Evolutionary conservation across 2,113 vertebrate genomes (phyloP).

Genomic region (Hippocampus abdominalis): DNA sequence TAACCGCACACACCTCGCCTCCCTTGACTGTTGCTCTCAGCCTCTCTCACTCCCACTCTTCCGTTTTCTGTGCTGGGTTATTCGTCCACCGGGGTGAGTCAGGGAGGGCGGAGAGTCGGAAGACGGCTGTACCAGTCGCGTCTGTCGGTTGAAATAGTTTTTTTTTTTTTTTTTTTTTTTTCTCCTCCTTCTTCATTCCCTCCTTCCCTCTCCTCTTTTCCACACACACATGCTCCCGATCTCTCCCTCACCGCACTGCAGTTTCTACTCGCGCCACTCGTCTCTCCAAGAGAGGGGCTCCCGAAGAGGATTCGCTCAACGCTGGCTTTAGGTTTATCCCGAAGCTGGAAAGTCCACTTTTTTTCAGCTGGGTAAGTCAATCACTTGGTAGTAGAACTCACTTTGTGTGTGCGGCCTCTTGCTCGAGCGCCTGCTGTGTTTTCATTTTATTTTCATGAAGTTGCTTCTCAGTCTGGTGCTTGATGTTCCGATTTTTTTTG

Average conservation of each 20-base stretch:
- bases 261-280: constrained; percentile 4
- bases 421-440: neutral
- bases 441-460: neutral
- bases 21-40: constrained; percentile 5
- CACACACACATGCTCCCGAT: neutral
- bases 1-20: neutral
- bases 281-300: constrained; percentile 6
- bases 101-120: constrained; percentile 73
- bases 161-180: no score
- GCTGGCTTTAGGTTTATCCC: constrained; percentile 18
- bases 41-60: constrained; percentile 41
- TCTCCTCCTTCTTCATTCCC: constrained; percentile 19
- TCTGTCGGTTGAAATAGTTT: constrained; percentile 59
- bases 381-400: neutral
- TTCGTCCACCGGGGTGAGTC: constrained; percentile 75
- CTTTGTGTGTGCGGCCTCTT: neutral
- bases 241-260: constrained; percentile 10
- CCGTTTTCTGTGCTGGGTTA: constrained; percentile 63
- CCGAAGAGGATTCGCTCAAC: constrained; percentile 10
- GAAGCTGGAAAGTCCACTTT: constrained; percentile 14
- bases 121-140: constrained; percentile 77
- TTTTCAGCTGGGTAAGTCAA: constrained; percentile 2
- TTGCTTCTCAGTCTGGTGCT: neutral
- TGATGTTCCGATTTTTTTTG: constrained; percentile 6
- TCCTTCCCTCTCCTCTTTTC: constrained; percentile 1